Conservation (phyloP, 2,797 vertebrate genomes). For the Argentina silus region DNA sequence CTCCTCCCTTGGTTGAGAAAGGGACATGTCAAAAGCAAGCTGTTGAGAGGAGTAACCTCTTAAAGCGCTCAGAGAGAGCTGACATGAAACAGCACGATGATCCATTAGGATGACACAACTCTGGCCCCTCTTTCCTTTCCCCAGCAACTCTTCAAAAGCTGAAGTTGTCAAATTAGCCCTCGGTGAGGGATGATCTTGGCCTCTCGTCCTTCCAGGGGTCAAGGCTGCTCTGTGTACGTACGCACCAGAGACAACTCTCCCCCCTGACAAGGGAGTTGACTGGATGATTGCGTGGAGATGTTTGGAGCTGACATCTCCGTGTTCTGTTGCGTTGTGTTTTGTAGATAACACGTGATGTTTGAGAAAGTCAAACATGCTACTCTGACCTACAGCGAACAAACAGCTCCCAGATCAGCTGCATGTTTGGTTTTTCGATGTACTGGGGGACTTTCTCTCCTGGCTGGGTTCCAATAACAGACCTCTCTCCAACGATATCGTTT, state of each 20-base stretch:
- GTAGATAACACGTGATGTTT: conserved; percentile 3
- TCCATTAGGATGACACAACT: conserved; percentile 43
- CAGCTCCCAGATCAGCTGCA: conserved; percentile 14
- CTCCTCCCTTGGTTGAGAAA: conserved; percentile 17
- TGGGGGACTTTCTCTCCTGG: background rate
- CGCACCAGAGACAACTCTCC: background rate
- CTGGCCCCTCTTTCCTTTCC: conserved; percentile 26
- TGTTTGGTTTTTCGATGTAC: conserved; percentile 6
- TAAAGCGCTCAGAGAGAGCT: conserved; percentile 24
- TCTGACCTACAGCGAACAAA: conserved; percentile 31
- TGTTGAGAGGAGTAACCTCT: conserved; percentile 33
- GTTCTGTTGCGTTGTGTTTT: conserved; percentile 13
- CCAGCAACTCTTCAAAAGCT: conserved; percentile 20
- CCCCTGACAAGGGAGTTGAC: background rate
- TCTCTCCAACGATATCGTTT: no score
- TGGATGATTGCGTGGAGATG: background rate
- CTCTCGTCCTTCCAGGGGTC: conserved; percentile 3
- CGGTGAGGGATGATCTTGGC: conserved; percentile 32
- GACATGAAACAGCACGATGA: conserved; percentile 37
- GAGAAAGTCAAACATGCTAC: conserved; percentile 18
- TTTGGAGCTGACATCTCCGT: conserved; percentile 6
- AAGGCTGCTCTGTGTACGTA: background rate
- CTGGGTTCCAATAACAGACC: background rate
- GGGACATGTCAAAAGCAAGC: conserved; percentile 17
- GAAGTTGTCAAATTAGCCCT: conserved; percentile 36